phyloP scores from a whole-genome alignment of 1,140 invertebrate genomes.

The Grapholita molesta region DNA sequence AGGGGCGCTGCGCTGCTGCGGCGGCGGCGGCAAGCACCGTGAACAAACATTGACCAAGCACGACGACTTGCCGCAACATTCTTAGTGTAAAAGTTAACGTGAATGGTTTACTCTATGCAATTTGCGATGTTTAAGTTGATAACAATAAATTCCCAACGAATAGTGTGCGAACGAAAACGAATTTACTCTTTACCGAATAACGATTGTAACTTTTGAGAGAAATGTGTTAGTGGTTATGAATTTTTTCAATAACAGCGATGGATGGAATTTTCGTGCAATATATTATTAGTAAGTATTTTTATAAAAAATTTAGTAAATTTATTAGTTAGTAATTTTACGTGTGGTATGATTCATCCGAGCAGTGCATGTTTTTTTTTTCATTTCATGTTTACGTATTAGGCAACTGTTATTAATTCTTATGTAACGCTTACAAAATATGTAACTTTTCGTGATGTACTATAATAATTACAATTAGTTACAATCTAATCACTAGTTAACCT shows the following conservation, averaged over 20 bases:
- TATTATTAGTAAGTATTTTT: constrained; percentile 57
- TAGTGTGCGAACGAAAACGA: constrained; percentile 53
- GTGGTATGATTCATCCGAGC: too few species aligned
- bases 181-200: constrained; percentile 45
- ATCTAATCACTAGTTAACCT: too few species aligned
- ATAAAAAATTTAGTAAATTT: neutral
- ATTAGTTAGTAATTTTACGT: too few species aligned
- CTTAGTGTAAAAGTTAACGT: constrained; percentile 76
- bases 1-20: constrained; percentile 42
- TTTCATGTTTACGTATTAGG: too few species aligned
- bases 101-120: constrained; percentile 77
- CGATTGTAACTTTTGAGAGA: constrained; percentile 40
- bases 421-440: too few species aligned
- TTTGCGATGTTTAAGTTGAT: constrained; percentile 70
- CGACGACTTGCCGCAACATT: constrained; percentile 73
- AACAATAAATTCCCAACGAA: constrained; percentile 48
- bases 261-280: constrained; percentile 48
- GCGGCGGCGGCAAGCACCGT: constrained; percentile 51
- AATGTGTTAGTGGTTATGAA: constrained; percentile 48
- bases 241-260: constrained; percentile 41
- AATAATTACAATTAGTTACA: neutral
- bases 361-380: too few species aligned
- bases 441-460: too few species aligned
- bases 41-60: constrained; percentile 69
- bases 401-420: neutral